Evolutionary conservation across 2,797 vertebrate species (phyloP).

Genomic region (Cirrhinus molitorella): DNA sequence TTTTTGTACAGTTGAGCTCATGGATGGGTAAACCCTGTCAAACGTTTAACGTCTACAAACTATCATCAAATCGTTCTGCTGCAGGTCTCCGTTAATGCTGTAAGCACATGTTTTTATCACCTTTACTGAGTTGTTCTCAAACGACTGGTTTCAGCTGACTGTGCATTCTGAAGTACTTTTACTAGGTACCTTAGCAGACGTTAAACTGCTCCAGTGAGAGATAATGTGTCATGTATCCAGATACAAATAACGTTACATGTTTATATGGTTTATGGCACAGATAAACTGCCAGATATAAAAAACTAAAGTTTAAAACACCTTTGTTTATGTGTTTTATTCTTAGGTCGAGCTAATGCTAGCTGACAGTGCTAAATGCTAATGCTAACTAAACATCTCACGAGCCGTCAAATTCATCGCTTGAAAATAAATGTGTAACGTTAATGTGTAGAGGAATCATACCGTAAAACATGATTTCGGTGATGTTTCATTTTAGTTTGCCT

Average conservation of each 20-base stretch:
- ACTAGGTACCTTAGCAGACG: slow-evolving; percentile 9
- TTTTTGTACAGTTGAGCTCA: slow-evolving; percentile 22
- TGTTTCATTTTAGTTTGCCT: not conserved
- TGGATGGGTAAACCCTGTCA: slow-evolving; percentile 20
- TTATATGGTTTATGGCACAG: not conserved
- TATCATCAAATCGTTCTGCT: slow-evolving; percentile 1
- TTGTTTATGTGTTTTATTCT: not conserved
- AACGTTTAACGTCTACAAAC: slow-evolving; percentile 1
- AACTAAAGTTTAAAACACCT: not conserved
- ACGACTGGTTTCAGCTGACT: not conserved
- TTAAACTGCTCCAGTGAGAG: not conserved
- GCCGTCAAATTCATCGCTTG: not conserved
- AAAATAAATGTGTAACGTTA: not conserved
- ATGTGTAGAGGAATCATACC: not conserved
- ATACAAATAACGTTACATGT: not conserved
- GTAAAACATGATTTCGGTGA: not conserved
- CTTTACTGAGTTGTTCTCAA: not conserved
- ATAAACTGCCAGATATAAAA: not conserved
- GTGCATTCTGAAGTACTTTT: not conserved
- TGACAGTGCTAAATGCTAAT: not conserved
- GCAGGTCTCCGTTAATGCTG: slow-evolving; percentile 5
- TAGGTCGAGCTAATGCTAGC: not conserved
- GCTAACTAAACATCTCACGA: slow-evolving; percentile 31
- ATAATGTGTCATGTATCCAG: not conserved
- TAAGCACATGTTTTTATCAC: slow-evolving; percentile 21